A percentile compares a stretch with the other conserved stretches of the same genome.
phyloP scores from a whole-genome alignment of 2,797 vertebrate species.

The Phalloptychus januarius region DNA sequence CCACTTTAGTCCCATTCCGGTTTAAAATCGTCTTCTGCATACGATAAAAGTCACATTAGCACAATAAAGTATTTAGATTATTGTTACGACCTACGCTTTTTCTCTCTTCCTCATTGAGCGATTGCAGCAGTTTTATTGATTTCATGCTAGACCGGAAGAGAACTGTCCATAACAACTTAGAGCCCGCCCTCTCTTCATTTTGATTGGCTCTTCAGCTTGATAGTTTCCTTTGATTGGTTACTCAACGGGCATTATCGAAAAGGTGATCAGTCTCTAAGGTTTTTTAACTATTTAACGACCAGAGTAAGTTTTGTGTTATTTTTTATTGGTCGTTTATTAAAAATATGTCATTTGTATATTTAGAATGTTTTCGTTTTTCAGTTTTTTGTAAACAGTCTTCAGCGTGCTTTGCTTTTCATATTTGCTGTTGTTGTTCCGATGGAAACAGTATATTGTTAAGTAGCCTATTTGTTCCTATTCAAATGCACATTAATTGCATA shows the following conservation, averaged over 20 bases:
- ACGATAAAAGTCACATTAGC: fast-evolving
- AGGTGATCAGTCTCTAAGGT: background rate
- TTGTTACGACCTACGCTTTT: background rate
- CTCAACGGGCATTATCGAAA: background rate
- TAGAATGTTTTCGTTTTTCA: background rate
- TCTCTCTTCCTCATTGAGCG: background rate
- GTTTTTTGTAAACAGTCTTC: background rate
- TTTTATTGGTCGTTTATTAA: background rate
- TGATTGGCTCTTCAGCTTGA: slow-evolving; percentile 47
- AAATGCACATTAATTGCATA: too few relatives aligned
- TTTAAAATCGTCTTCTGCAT: too few relatives aligned
- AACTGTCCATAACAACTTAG: slow-evolving; percentile 41
- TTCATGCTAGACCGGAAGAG: slow-evolving; percentile 60
- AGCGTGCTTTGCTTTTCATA: background rate
- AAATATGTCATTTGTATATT: background rate
- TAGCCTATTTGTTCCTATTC: too few relatives aligned
- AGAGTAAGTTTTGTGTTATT: background rate
- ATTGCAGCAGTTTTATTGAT: slow-evolving; percentile 43
- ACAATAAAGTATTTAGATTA: background rate
- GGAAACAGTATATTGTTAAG: too few relatives aligned
- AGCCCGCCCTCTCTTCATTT: slow-evolving; percentile 30
- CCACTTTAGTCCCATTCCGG: background rate
- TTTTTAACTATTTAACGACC: background rate
- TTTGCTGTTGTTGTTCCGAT: background rate
- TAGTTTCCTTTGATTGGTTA: slow-evolving; percentile 37